These are phyloP conservation scores for Patella vulgata DNA, from an alignment of 1,140 invertebrate genomes.

Conservation along the genomic window DNA sequence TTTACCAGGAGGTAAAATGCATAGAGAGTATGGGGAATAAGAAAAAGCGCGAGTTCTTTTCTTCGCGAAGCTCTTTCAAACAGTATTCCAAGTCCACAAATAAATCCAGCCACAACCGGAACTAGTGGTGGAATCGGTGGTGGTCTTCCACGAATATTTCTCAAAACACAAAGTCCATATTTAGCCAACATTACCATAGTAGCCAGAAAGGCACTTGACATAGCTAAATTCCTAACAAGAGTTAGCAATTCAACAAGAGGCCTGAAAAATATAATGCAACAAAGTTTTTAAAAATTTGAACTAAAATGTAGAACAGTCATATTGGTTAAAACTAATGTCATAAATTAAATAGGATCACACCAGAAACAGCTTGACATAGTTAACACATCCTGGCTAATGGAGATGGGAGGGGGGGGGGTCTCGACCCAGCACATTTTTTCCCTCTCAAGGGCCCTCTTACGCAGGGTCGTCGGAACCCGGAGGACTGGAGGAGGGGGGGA, in stretches of 20 bases:
- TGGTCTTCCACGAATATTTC: slow-evolving; percentile 36
- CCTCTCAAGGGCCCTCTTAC: no score
- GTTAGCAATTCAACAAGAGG: slow-evolving; percentile 39
- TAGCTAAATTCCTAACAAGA: slow-evolving; percentile 43
- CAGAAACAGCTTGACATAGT: no score
- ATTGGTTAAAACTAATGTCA: no score
- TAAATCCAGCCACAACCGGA: slow-evolving; percentile 43
- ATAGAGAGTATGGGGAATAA: slow-evolving; percentile 50
- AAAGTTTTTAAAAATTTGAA: no score
- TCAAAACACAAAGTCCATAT: slow-evolving; percentile 49
- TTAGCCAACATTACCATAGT: slow-evolving; percentile 56
- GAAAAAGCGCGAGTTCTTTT: slow-evolving; percentile 52
- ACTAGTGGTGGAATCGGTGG: slow-evolving; percentile 48
- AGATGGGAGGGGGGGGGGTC: no score
- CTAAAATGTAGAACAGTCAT: no score
- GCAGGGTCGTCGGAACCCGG: no score
- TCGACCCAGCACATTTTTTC: no score
- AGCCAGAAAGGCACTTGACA: slow-evolving; percentile 52
- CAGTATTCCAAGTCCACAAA: slow-evolving; percentile 46
- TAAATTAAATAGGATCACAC: no score
- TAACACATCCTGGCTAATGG: no score
- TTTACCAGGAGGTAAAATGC: slow-evolving; percentile 39
- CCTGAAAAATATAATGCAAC: slow-evolving; percentile 41
- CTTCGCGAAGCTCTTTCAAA: slow-evolving; percentile 46
- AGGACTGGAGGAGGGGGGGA: no score